Conservation (phyloP, 2,888 invertebrate species). For the Leptinotarsa rubiginosa region DNA sequence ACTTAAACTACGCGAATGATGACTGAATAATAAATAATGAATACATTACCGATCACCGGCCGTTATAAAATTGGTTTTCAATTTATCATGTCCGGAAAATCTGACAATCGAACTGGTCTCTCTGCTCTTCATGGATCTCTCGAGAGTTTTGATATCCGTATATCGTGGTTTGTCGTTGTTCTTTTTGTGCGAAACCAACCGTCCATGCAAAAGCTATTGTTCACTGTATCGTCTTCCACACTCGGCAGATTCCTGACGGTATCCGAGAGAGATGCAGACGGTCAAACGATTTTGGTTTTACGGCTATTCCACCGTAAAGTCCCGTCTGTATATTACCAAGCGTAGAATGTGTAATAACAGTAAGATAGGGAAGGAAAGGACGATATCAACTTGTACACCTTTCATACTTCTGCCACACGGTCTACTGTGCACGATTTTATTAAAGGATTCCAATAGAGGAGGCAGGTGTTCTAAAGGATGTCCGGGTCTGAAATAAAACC, state of each 20-base stretch:
- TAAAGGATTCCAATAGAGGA: constrained; percentile 37
- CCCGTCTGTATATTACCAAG: constrained; percentile 52
- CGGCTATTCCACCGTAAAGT: constrained; percentile 48
- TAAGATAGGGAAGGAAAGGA: constrained; percentile 38
- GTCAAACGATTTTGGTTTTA: constrained; percentile 53
- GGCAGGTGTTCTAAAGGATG: constrained; percentile 34
- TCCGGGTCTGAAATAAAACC: constrained; percentile 30
- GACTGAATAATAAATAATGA: too few species aligned
- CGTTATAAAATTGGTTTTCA: background rate
- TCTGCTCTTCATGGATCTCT: background rate
- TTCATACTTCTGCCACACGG: constrained; percentile 26
- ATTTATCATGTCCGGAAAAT: background rate
- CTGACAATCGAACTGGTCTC: background rate
- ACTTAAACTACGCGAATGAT: too few species aligned
- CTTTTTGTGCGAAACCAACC: constrained; percentile 21
- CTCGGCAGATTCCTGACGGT: constrained; percentile 5
- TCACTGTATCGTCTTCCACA: constrained; percentile 25
- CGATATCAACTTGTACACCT: constrained; percentile 27
- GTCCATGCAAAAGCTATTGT: constrained; percentile 33
- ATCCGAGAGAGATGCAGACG: constrained; percentile 41
- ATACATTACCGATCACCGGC: too few species aligned
- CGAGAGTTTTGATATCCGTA: background rate
- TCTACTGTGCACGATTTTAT: constrained; percentile 45
- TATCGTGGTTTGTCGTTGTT: constrained; percentile 30
- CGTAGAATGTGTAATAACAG: constrained; percentile 56